These are phyloP conservation scores for Nanger granti DNA, from an alignment of 2,113 vertebrate species.

Conservation along the genomic window DNA sequence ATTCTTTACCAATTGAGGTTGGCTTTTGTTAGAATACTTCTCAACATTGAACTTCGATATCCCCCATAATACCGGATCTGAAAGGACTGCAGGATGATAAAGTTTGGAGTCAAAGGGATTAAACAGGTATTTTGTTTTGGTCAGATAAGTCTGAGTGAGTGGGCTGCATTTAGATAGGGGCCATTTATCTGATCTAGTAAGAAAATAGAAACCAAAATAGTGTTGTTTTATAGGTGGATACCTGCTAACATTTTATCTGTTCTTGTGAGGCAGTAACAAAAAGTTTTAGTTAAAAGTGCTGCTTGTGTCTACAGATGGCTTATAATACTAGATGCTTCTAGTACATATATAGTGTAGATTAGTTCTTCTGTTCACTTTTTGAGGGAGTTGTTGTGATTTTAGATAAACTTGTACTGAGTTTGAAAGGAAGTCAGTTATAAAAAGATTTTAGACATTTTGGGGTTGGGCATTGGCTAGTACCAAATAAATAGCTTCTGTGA, in stretches of 20 bases:
- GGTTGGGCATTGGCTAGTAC: neutral
- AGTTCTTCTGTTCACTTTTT: neutral
- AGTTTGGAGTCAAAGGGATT: conserved; percentile 55
- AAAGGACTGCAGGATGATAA: conserved; percentile 36
- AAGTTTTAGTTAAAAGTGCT: neutral
- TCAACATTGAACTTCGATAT: conserved; percentile 55
- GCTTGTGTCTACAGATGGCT: neutral
- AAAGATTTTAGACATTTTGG: conserved; percentile 10
- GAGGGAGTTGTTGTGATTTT: neutral
- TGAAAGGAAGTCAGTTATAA: neutral
- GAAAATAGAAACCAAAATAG: neutral
- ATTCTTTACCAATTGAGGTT: conserved; percentile 58
- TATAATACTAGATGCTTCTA: neutral
- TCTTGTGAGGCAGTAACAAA: neutral
- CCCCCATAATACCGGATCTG: neutral
- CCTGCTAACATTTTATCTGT: neutral
- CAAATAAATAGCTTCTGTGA: neutral
- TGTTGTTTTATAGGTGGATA: neutral
- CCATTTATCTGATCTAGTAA: neutral
- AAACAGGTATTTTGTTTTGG: conserved; percentile 68
- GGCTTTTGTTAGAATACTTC: conserved; percentile 66
- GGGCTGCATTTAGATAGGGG: neutral
- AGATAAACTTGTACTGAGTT: neutral
- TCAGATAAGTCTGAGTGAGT: conserved; percentile 48
- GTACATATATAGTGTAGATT: neutral